Base-by-base conservation (phyloP, 2,888 invertebrate species). In the Teinopalpus imperialis region DNA sequence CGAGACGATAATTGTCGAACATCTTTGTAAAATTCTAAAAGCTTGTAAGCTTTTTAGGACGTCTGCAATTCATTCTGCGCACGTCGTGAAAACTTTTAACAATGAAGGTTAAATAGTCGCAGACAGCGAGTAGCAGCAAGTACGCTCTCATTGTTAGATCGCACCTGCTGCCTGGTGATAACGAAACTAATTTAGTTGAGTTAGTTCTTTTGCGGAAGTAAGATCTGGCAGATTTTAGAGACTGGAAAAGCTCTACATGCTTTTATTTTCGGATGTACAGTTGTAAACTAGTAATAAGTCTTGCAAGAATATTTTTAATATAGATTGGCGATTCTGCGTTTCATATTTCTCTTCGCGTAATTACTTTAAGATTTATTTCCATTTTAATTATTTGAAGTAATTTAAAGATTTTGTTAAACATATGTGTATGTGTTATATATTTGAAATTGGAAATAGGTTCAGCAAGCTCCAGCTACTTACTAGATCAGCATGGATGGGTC, bases 121-220 rank as follows among this genome's bases (percentile, higher is more conserved):
- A 14, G 20, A 20, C 5, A 9, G 16, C 16, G 18, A 5, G 40
- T 21, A 10, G n/a, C 14, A 18, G 8, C 12, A 5, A 18, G 43
- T 16, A n/a, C 16, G 23, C 21, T 30, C 9, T 9, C 39, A 27
- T 32, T 44, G 39, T 39, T 27, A n/a, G 26, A 18, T 27, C 45
- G 44, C 52, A 48, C 69, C 71, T 70, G 73, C 65, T 52, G 51
- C 46, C 43, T 27, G 44, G 53, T 49, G 72, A 74, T 71, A 74
- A 68, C 69, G 65, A 64, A 66, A 64, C 66, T 68, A 68, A 71
- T 71, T 69, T 65, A 61, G 51, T 62, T 57, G 60, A 58, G 59
- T 60, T 54, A 59, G 48, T 53, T 50, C 50, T 50, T 48, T 37
- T 20, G 9, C 12, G 13, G 14, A 39, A 1, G 23, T 23, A 9